phyloP scores from a whole-genome alignment of 2,888 invertebrate genomes.

The Erynnis tages region DNA sequence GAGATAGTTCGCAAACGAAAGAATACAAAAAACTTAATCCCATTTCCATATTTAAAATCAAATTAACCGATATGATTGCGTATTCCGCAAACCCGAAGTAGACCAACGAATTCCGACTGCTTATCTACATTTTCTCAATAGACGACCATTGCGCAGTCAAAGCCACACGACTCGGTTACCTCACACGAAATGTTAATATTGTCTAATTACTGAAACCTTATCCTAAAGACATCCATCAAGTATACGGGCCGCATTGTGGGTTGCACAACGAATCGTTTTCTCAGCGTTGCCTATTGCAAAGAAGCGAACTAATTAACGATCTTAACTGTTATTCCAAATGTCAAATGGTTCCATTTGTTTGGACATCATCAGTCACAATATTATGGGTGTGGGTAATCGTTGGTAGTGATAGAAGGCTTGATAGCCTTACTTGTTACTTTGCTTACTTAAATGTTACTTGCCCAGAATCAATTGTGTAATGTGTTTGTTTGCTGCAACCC shows the following conservation, averaged over 20 bases:
- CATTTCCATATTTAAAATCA: neutral
- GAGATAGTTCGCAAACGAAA: neutral
- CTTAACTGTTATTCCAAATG: conserved; percentile 8
- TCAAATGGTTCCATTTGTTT: conserved; percentile 5
- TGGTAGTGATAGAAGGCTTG: too few species aligned
- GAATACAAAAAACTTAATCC: neutral
- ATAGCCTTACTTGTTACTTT: too few species aligned
- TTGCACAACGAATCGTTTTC: conserved; percentile 44
- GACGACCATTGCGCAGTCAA: conserved; percentile 39
- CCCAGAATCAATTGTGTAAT: too few species aligned
- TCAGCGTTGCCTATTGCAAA: conserved; percentile 32
- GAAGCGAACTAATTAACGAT: conserved; percentile 18
- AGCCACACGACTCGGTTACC: conserved; percentile 48
- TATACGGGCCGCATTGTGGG: conserved; percentile 62
- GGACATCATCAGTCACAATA: neutral
- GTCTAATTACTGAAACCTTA: conserved; percentile 71
- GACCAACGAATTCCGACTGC: conserved; percentile 10
- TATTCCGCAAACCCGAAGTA: conserved; percentile 3
- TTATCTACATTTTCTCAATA: conserved; percentile 36
- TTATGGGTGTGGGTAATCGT: neutral
- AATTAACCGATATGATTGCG: neutral
- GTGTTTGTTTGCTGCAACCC: too few species aligned
- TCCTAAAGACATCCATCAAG: conserved; percentile 73
- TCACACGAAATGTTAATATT: conserved; percentile 68
- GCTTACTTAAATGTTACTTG: too few species aligned